Evolutionary conservation across 2,797 vertebrate species (phyloP).

Genomic region (Anomalospiza imberbis): DNA sequence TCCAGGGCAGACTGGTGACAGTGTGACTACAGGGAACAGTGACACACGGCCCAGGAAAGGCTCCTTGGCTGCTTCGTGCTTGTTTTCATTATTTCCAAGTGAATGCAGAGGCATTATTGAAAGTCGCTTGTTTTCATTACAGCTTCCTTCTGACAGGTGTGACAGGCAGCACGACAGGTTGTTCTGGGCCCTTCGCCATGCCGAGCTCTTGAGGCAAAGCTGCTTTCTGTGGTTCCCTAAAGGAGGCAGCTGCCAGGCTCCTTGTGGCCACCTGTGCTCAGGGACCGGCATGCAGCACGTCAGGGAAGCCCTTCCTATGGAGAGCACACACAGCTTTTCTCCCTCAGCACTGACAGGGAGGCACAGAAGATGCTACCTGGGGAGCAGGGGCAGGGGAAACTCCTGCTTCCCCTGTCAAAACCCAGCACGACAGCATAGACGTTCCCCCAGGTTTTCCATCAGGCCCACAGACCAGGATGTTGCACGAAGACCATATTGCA

Average conservation of each 20-base stretch:
- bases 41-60: not conserved
- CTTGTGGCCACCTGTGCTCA: not conserved
- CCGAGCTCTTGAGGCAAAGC: not conserved
- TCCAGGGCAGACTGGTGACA: not conserved
- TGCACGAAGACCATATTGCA: not conserved
- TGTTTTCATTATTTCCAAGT: not conserved
- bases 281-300: accelerated
- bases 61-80: not conserved
- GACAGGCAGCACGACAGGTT: not conserved
- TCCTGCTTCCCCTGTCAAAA: not conserved
- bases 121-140: not conserved
- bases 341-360: not conserved
- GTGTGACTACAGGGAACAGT: not conserved
- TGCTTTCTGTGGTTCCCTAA: not conserved
- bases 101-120: not conserved
- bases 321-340: not conserved
- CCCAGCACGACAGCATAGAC: not conserved
- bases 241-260: not conserved
- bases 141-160: not conserved
- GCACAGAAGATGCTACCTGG: not conserved
- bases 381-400: not conserved
- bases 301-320: not conserved
- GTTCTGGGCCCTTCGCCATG: not conserved
- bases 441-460: not conserved
- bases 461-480: not conserved